phyloP scores from a whole-genome alignment of 2,113 vertebrate genomes.

The Calidris pygmaea region DNA sequence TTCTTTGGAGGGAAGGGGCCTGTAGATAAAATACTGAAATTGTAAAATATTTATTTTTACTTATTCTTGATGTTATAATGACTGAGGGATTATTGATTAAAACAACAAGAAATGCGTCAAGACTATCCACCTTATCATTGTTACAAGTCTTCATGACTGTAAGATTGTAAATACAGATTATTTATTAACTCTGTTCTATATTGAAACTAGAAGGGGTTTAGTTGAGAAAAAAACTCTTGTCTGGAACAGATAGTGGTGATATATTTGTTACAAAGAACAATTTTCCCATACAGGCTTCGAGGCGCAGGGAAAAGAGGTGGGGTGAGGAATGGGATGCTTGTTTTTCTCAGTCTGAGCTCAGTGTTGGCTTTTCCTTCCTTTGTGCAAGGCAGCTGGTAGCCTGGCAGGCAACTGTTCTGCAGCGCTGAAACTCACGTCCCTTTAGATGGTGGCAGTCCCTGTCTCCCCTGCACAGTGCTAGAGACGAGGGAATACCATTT shows the following conservation, averaged over 20 bases:
- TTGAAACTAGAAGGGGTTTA: constrained; percentile 56
- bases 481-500: neutral
- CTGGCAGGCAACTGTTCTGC: constrained; percentile 1
- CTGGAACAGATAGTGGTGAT: constrained; percentile 55
- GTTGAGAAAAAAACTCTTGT: neutral
- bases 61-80: constrained; percentile 60
- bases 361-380: constrained; percentile 56
- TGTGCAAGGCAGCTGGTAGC: constrained; percentile 10
- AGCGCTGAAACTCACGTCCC: constrained; percentile 10
- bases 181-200: constrained; percentile 82
- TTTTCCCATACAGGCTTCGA: constrained; percentile 52
- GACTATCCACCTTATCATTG: constrained; percentile 75
- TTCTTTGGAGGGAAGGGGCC: constrained; percentile 23
- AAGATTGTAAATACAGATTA: constrained; percentile 86
- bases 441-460: neutral
- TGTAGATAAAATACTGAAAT: constrained; percentile 62
- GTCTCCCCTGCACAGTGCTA: neutral
- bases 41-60: constrained; percentile 83
- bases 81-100: constrained; percentile 70
- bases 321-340: neutral
- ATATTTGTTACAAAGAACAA: constrained; percentile 39
- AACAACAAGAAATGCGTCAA: constrained; percentile 74
- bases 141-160: constrained; percentile 74
- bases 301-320: constrained; percentile 10
- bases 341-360: constrained; percentile 55